Evolutionary conservation across 92 coral and sea anemone species (phyloP).

Genomic region (Siderastrea siderea): DNA sequence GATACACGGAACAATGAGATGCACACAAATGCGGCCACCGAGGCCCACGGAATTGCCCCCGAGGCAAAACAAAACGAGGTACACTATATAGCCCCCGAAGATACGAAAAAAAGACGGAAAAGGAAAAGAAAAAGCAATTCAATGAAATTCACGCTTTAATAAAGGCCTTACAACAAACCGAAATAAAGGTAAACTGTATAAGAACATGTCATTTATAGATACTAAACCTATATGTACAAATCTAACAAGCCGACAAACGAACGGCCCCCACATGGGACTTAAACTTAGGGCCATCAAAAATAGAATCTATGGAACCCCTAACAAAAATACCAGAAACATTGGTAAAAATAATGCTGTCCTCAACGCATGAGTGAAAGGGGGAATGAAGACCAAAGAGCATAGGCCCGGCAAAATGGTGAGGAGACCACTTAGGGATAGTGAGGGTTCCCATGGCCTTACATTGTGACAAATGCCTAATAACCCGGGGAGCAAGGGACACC

Average conservation of each 20-base stretch:
- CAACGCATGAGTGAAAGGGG: slow-evolving; percentile 20
- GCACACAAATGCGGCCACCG: background rate
- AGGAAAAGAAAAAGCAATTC: no score
- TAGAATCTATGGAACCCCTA: slow-evolving; percentile 5
- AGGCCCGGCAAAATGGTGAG: slow-evolving; percentile 36
- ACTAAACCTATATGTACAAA: background rate
- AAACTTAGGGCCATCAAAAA: background rate
- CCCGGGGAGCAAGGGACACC: slow-evolving; percentile 13
- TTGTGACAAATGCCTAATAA: slow-evolving; percentile 13
- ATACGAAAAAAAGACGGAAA: no score
- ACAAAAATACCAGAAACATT: background rate
- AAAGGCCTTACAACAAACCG: background rate
- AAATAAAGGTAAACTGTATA: no score
- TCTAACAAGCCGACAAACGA: slow-evolving; percentile 13
- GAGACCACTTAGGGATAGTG: slow-evolving; percentile 61
- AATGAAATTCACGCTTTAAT: background rate
- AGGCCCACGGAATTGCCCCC: background rate
- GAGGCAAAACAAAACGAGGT: background rate
- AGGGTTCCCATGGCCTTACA: slow-evolving; percentile 42
- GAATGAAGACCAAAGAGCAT: slow-evolving; percentile 14
- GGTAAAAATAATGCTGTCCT: slow-evolving; percentile 19
- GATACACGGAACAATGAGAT: no score
- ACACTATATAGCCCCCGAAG: no score
- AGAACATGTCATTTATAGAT: no score
- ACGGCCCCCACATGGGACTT: background rate